Evolutionary conservation across 2,113 vertebrate genomes (phyloP), one percentile per base, ranked within the genome.

Genomic region (Cyanoliseus patagonus): DNA sequence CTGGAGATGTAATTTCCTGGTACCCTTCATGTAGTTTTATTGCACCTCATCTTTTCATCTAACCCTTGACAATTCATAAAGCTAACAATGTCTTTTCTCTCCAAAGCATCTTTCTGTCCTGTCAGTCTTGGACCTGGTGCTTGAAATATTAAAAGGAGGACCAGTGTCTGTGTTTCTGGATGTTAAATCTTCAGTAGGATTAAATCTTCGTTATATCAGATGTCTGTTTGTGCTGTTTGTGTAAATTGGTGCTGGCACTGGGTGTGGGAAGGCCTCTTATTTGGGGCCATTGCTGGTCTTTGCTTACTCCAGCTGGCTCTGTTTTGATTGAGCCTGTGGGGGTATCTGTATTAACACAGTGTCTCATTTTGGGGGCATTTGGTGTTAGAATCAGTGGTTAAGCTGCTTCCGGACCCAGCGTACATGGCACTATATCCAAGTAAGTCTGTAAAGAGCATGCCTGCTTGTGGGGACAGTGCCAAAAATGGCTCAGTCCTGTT

Each of bases 1-100:
- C n/a, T 83, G 66, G 28, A 86, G 33, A 52, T 68, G 19, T 61
- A 86, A 94, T 96, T 93, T 96, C 72, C 90, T 88, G 35, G 30
- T 81, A 44, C 49, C 22, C 23, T 78, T 90, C 83, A 9, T 18
- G 13, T 64, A 23, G 15, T 47, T 78, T 86, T 53, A 61, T 44
- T 64, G 17, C 28, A 69, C n/a, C 49, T 89, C 66, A 57, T 88
- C 69, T 88, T 75, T 81, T 93, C 75, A 42, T 90, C 79, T 88
- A 76, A 70, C 20, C 25, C 19, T 85, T 67, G 64, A 35, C 55
- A 83, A 3, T 81, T 86, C 47, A 61, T 81, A 87, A 88, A 90
- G 46, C 17, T 35, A 67, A 69, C 69, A 72, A 17, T 86, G 28
- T 52, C 23, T 86, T 64, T 78, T 75, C 22, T 41, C 30, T 28